Percentiles rank a stretch among this genome's conserved stretches.
Evolutionary conservation across 2,888 invertebrate species (phyloP).

Genomic region (Phytoseiulus persimilis): DNA sequence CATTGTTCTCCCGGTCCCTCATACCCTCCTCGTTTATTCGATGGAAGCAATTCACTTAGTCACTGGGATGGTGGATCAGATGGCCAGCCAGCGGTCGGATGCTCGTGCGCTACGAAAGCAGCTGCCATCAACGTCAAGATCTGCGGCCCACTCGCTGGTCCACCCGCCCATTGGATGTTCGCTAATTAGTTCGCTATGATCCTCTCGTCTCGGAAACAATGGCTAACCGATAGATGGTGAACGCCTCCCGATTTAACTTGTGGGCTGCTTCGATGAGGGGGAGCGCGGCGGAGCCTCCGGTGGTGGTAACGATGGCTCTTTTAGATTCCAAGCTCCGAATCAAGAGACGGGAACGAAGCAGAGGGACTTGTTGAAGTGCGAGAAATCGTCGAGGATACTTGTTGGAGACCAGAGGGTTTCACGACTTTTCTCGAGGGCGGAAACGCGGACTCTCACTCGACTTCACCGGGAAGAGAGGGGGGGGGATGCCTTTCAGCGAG

Average conservation of each 20-base stretch:
- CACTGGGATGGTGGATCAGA: background rate
- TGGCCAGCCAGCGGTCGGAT: background rate
- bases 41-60: background rate
- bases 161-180: conserved; percentile 35
- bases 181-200: conserved; percentile 29
- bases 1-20: background rate
- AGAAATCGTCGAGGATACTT: too few relatives aligned
- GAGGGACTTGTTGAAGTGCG: background rate
- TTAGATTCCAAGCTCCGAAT: background rate
- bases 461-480: background rate
- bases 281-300: background rate
- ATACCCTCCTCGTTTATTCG: background rate
- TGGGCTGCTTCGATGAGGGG: background rate
- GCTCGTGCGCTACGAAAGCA: background rate
- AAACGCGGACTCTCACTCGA: too few relatives aligned
- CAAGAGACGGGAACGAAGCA: background rate
- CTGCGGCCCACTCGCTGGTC: background rate
- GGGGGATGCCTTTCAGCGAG: too few relatives aligned
- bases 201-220: background rate
- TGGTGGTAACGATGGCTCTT: background rate
- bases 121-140: background rate
- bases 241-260: background rate
- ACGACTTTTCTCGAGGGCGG: background rate
- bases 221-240: background rate
- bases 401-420: background rate